Evolutionary conservation across 2,888 invertebrate species (phyloP).

Genomic region (Syrista parreyssii): DNA sequence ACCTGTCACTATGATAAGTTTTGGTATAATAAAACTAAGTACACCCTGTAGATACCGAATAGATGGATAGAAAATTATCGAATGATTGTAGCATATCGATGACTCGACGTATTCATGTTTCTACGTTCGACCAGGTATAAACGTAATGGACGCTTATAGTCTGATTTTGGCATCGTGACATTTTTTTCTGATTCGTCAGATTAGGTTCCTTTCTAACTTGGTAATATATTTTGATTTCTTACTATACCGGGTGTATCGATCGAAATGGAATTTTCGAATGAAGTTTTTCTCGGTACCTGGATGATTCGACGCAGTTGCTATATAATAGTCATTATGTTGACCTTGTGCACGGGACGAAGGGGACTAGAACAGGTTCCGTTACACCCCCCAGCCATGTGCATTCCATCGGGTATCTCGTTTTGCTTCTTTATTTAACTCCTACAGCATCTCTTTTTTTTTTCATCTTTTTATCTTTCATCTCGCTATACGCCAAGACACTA

Average conservation of each 20-base stretch:
- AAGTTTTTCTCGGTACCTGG: background rate
- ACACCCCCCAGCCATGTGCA: conserved; percentile 39
- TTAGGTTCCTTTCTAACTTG: background rate
- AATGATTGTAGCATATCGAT: too few relatives aligned
- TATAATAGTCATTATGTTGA: conserved; percentile 31
- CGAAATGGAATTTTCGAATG: background rate
- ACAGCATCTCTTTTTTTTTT: conserved; percentile 9
- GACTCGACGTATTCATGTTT: too few relatives aligned
- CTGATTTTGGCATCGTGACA: too few relatives aligned
- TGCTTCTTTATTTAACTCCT: conserved; percentile 7
- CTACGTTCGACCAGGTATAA: too few relatives aligned
- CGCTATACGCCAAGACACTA: background rate
- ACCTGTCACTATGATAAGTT: background rate
- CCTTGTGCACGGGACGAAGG: conserved; percentile 38
- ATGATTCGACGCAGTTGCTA: background rate
- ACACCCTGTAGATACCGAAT: too few relatives aligned
- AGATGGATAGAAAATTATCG: too few relatives aligned
- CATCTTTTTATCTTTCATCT: conserved; percentile 17
- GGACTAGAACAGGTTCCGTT: conserved; percentile 54
- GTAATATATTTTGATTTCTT: background rate
- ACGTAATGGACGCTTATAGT: too few relatives aligned
- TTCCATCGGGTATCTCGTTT: conserved; percentile 34
- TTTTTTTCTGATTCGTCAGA: background rate
- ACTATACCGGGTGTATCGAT: background rate
- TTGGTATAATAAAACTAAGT: background rate